Conservation (phyloP, 2,113 vertebrate genomes). For the Plectropomus leopardus region DNA sequence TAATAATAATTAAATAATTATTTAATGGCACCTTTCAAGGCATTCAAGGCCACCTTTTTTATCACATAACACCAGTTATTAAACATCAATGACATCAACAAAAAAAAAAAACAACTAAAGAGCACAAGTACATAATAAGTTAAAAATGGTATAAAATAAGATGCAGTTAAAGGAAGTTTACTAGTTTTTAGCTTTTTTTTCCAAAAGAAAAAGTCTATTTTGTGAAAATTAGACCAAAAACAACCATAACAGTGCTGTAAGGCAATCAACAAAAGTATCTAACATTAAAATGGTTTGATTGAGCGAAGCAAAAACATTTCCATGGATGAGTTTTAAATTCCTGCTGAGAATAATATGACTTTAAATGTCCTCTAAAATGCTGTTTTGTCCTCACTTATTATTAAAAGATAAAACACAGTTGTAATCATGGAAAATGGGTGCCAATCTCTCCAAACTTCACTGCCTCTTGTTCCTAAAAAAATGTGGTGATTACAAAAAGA, state of each 20-base stretch:
- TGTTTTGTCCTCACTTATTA: not conserved
- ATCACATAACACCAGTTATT: not conserved
- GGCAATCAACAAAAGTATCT: not conserved
- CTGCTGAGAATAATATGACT: not conserved
- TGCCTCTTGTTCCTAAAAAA: not conserved
- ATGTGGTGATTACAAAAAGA: not conserved
- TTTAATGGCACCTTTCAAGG: not conserved
- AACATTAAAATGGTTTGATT: not conserved
- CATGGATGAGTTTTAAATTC: too few species aligned
- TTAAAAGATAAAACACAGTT: not conserved
- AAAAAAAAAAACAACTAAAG: too few species aligned
- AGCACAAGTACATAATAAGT: too few species aligned
- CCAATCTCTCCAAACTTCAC: not conserved
- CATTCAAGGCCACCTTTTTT: not conserved
- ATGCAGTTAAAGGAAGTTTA: too few species aligned
- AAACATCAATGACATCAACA: too few species aligned
- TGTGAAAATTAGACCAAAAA: too few species aligned
- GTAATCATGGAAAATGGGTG: not conserved
- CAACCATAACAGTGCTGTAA: not conserved
- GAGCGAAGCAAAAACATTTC: not conserved
- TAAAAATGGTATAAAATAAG: too few species aligned
- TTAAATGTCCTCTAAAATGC: not conserved
- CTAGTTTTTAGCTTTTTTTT: too few species aligned
- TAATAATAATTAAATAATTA: too few species aligned
- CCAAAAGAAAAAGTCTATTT: too few species aligned